Conservation (phyloP, 30 jellyfish, hydroid and myxozoan species). For the Nemopilema nomurai region DNA sequence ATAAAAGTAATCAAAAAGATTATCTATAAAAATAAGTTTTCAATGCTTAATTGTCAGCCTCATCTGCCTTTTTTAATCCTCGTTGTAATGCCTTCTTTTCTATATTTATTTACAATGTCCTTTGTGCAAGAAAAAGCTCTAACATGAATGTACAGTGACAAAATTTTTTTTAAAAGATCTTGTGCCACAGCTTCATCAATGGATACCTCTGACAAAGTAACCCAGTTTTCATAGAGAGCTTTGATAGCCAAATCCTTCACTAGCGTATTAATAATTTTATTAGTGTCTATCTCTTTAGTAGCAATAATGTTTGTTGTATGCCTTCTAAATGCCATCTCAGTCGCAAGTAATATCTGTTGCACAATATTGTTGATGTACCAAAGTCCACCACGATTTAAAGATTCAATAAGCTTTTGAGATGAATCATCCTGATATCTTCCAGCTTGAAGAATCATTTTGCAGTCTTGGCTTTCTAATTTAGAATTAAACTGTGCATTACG, state of each 20-base stretch:
- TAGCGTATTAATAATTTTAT: not conserved
- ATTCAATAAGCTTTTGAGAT: not conserved
- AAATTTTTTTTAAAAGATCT: slow-evolving; percentile 7
- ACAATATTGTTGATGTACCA: not conserved
- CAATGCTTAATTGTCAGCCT: too few species aligned
- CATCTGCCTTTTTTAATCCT: too few species aligned
- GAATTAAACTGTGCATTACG: not conserved
- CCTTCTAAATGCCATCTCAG: not conserved
- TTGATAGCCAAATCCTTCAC: not conserved
- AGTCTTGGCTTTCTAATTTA: slow-evolving; percentile 1
- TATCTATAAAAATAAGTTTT: too few species aligned
- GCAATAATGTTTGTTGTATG: not conserved
- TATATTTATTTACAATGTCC: slow-evolving; percentile 15
- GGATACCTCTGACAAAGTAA: not conserved
- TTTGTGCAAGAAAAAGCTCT: slow-evolving; percentile 21
- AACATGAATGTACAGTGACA: slow-evolving; percentile 1
- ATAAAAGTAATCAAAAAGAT: too few species aligned
- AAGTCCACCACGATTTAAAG: slow-evolving; percentile 20
- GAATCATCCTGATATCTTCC: slow-evolving; percentile 23
- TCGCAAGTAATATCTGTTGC: slow-evolving; percentile 1
- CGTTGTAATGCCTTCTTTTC: too few species aligned
- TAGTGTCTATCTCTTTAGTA: too few species aligned
- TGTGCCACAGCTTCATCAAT: not conserved
- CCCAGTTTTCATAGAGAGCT: not conserved
- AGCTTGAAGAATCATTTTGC: slow-evolving; percentile 36